Conservation (phyloP, 2,113 vertebrate genomes). For the Hepsetus odoe region DNA sequence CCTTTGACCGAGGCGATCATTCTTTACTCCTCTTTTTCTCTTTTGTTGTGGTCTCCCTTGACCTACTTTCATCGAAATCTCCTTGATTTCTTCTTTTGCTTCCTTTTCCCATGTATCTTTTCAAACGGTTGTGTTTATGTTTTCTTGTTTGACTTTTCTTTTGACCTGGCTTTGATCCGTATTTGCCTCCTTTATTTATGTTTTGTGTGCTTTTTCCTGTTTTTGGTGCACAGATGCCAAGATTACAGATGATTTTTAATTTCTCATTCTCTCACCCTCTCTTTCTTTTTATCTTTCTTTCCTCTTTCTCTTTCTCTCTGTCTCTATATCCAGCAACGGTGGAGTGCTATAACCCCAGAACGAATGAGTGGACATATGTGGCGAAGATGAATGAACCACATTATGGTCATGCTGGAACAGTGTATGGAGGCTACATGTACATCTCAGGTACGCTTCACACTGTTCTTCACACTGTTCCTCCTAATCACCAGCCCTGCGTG, state of each 20-base stretch:
- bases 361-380: constrained; percentile 97
- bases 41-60: not conserved
- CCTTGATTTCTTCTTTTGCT: not conserved
- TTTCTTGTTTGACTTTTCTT: constrained; percentile 37
- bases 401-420: constrained; percentile 95
- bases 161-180: constrained; percentile 38
- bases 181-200: constrained; percentile 63
- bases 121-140: not conserved
- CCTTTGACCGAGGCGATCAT: not conserved
- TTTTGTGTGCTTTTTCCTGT: constrained; percentile 43
- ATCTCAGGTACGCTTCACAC: not conserved
- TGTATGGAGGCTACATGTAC: constrained; percentile 97
- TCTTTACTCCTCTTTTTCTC: not conserved
- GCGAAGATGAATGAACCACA: constrained; percentile 99
- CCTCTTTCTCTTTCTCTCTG: constrained; percentile 7
- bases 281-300: not conserved
- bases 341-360: constrained; percentile 97
- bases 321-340: constrained; percentile 84
- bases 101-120: not conserved
- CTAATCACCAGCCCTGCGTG: no score
- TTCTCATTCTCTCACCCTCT: constrained; percentile 5
- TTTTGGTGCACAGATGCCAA: not conserved
- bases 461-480: no score
- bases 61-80: not conserved
- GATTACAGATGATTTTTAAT: not conserved